A percentile compares a stretch with the other conserved stretches of the same genome.
phyloP scores from a whole-genome alignment of 2,113 vertebrate species.

The Phoxinus phoxinus region DNA sequence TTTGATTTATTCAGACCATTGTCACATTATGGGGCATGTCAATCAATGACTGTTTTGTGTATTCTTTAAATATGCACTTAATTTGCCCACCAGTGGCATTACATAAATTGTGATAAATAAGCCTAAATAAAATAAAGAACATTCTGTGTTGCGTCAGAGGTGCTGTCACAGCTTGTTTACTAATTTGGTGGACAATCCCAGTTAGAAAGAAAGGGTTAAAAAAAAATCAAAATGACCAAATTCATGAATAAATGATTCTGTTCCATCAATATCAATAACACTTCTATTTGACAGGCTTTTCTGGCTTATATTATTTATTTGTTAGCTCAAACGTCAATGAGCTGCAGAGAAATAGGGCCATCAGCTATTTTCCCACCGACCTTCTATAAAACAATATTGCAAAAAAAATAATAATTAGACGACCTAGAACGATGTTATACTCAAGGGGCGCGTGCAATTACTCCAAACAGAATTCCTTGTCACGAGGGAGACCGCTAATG shows the following conservation, averaged over 20 bases:
- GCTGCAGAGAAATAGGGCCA: not conserved
- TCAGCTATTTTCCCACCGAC: slow-evolving; percentile 54
- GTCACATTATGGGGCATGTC: not conserved
- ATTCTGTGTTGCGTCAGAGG: not conserved
- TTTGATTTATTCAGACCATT: not conserved
- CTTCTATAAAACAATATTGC: slow-evolving; percentile 58
- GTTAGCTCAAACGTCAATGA: not conserved
- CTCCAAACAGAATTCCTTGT: slow-evolving; percentile 71
- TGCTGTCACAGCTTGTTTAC: slow-evolving; percentile 5
- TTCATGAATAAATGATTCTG: not conserved
- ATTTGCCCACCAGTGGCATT: not conserved
- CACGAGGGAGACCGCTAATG: slow-evolving; percentile 61
- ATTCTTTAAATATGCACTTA: not conserved
- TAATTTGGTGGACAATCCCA: slow-evolving; percentile 1
- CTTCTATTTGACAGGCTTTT: not conserved
- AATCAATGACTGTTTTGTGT: not conserved
- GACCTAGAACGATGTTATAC: slow-evolving; percentile 68
- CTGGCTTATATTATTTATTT: not conserved
- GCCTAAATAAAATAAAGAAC: not conserved
- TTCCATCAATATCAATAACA: not conserved
- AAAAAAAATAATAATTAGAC: slow-evolving; percentile 72
- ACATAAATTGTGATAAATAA: not conserved
- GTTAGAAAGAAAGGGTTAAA: not conserved
- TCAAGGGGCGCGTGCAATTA: slow-evolving; percentile 71
- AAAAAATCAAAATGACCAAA: not conserved